A percentile compares a stretch with the other conserved stretches of the same genome.
Evolutionary conservation across 2,888 invertebrate genomes (phyloP).

Genomic region (Cataglyphis rosenhaueri): DNA sequence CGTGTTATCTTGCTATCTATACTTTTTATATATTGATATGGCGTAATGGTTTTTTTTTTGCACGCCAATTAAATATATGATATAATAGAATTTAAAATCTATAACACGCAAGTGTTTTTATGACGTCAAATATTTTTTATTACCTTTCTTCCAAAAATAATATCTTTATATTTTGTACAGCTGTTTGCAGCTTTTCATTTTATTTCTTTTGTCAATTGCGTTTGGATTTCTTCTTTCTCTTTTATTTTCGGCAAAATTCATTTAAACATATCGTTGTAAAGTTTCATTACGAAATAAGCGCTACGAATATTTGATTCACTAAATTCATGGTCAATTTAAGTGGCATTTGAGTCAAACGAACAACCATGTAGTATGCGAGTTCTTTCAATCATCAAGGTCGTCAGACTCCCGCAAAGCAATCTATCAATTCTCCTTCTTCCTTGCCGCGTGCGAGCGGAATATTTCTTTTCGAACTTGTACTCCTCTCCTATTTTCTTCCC

Average conservation of each 20-base stretch:
- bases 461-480: conserved; percentile 44
- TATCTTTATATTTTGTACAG: background rate
- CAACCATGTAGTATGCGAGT: conserved; percentile 59
- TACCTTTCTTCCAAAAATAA: background rate
- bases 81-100: background rate
- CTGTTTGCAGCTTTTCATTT: background rate
- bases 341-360: background rate
- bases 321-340: background rate
- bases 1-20: background rate
- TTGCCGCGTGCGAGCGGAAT: conserved; percentile 23
- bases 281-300: background rate
- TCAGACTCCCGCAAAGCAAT: conserved; percentile 51
- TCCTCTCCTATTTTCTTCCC: conserved; percentile 30
- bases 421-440: conserved; percentile 45
- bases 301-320: background rate
- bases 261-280: background rate
- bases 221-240: background rate
- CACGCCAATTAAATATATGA: conserved; percentile 1
- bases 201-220: background rate
- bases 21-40: conserved; percentile 7
- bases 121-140: background rate
- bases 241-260: background rate
- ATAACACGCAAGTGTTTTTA: background rate
- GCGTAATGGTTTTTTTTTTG: conserved; percentile 33
- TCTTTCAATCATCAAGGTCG: conserved; percentile 62